A percentile compares a stretch with the other conserved stretches of the same genome.
Conservation (phyloP, 2,888 invertebrate genomes). For the Diplolepis rosae region DNA sequence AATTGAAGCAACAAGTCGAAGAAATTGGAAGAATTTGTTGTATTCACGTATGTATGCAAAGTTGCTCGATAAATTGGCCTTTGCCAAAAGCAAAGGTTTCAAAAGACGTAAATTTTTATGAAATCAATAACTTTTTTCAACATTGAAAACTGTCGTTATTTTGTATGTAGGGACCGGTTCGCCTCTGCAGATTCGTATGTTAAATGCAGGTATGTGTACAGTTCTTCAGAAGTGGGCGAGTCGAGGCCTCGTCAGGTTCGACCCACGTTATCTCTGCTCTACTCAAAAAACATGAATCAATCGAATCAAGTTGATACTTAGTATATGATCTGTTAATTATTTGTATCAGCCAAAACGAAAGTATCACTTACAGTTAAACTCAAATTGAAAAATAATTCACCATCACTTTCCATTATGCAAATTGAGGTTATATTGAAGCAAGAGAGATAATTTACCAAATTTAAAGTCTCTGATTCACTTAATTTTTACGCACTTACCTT, state of each 20-base stretch:
- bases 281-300: conserved; percentile 32
- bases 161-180: conserved; percentile 45
- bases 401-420: background rate
- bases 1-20: too few relatives aligned
- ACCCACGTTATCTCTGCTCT: conserved; percentile 42
- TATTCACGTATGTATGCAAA: background rate
- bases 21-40: too few relatives aligned
- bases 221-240: conserved; percentile 44
- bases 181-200: conserved; percentile 44
- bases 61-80: conserved; percentile 30
- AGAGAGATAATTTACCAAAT: too few relatives aligned
- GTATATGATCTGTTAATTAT: background rate
- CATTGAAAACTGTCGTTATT: conserved; percentile 38
- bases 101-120: conserved; percentile 41
- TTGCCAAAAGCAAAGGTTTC: conserved; percentile 37
- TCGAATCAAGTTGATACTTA: conserved; percentile 13
- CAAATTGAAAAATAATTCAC: background rate
- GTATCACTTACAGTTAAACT: background rate
- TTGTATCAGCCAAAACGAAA: background rate
- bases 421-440: too few relatives aligned
- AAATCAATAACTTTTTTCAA: conserved; percentile 41
- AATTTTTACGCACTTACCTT: too few relatives aligned
- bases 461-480: too few relatives aligned
- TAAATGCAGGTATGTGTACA: conserved; percentile 37
- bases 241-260: conserved; percentile 44